Conservation (phyloP, 2,888 invertebrate genomes). For the Xylophagus ater region DNA sequence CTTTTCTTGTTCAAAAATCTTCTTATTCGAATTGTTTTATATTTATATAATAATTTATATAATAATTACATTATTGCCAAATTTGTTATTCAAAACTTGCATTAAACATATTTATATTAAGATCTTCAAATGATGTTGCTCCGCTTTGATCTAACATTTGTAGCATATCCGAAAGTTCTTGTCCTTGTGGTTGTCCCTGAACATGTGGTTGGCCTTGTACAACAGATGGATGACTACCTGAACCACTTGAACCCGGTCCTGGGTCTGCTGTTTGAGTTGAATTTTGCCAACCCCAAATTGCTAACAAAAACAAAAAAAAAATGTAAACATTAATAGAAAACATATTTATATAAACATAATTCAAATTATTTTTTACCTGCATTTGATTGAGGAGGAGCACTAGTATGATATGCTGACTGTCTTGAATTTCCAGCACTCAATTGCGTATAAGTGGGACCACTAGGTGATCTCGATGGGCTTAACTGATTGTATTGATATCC, state of each 20-base stretch:
- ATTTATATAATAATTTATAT: too few species aligned
- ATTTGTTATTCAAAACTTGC: constrained; percentile 58
- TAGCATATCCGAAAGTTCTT: constrained; percentile 83
- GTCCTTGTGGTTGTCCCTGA: constrained; percentile 51
- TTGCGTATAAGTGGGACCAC: constrained; percentile 72
- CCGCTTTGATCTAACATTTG: constrained; percentile 83
- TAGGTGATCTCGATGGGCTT: constrained; percentile 74
- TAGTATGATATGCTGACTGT: constrained; percentile 43
- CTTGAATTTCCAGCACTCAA: constrained; percentile 55
- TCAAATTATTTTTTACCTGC: constrained; percentile 16
- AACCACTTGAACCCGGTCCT: constrained; percentile 42
- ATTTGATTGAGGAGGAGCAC: constrained; percentile 37
- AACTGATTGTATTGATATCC: constrained; percentile 58
- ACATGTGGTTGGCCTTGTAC: constrained; percentile 38
- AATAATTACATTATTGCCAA: too few species aligned
- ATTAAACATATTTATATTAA: constrained; percentile 83
- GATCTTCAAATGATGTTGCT: constrained; percentile 74
- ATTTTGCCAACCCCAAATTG: constrained; percentile 71
- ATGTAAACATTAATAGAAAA: too few species aligned
- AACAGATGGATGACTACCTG: constrained; percentile 34
- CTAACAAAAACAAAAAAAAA: too few species aligned
- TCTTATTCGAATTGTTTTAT: too few species aligned
- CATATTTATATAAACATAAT: too few species aligned
- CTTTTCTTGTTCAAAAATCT: too few species aligned
- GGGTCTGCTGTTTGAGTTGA: constrained; percentile 40